Evolutionary conservation across 2,113 vertebrate genomes (phyloP).

Genomic region (Hemiprocne comata): DNA sequence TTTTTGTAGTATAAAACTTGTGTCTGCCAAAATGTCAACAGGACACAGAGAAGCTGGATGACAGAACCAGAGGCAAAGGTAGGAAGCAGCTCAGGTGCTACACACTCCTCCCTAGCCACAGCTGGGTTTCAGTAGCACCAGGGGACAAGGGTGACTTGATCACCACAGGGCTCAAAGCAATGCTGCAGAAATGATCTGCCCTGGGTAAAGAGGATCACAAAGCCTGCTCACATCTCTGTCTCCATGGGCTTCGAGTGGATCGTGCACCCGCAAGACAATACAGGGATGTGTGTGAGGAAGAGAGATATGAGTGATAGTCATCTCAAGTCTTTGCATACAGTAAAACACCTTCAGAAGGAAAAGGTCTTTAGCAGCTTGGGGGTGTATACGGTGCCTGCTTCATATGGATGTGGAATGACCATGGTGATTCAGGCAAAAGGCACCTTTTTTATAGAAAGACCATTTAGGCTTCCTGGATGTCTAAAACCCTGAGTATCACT

Average conservation of each 20-base stretch:
- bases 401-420: background rate
- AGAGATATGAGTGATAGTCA: background rate
- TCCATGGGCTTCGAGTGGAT: background rate
- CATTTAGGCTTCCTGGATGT: background rate
- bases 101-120: background rate
- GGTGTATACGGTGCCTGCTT: background rate
- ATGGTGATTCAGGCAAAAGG: background rate
- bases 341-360: conserved; percentile 11
- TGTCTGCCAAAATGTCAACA: background rate
- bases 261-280: conserved; percentile 2
- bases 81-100: background rate
- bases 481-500: background rate
- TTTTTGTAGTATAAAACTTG: background rate
- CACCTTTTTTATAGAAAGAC: background rate
- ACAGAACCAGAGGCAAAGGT: background rate
- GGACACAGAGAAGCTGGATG: background rate
- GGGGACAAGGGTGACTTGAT: background rate
- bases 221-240: background rate
- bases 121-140: background rate
- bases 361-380: background rate
- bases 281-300: conserved; percentile 57
- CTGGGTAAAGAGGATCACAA: background rate
- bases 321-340: background rate
- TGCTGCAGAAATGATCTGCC: background rate
- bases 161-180: background rate